phyloP scores from a whole-genome alignment of 2,888 invertebrate species.

The Drosophila fungiperda region DNA sequence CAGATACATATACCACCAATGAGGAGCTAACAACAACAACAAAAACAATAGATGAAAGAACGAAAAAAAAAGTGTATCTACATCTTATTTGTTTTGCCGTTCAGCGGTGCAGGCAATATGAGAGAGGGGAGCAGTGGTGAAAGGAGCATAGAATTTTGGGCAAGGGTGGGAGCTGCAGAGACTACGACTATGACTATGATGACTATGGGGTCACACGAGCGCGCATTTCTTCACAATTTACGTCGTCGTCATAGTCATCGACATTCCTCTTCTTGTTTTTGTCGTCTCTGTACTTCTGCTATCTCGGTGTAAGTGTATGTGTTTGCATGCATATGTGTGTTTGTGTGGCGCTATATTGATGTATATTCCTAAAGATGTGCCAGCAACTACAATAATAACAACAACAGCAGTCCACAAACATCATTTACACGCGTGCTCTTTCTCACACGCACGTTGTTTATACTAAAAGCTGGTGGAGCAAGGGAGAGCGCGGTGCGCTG shows the following conservation, averaged over 20 bases:
- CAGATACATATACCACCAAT: slow-evolving; percentile 53
- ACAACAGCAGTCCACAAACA: slow-evolving; percentile 52
- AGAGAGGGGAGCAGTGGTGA: neutral
- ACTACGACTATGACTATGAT: slow-evolving; percentile 21
- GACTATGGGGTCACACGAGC: slow-evolving; percentile 77
- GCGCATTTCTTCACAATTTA: slow-evolving; percentile 80
- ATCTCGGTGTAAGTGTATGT: slow-evolving; percentile 45
- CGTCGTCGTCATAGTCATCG: slow-evolving; percentile 61
- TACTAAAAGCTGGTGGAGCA: slow-evolving; percentile 33
- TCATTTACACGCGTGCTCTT: slow-evolving; percentile 81
- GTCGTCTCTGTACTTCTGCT: slow-evolving; percentile 45
- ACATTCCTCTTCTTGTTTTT: slow-evolving; percentile 31
- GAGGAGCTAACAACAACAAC: slow-evolving; percentile 42
- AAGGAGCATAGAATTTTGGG: slow-evolving; percentile 15
- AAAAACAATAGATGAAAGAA: slow-evolving; percentile 51
- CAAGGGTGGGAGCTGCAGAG: slow-evolving; percentile 41
- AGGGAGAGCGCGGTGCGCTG: slow-evolving; percentile 19
- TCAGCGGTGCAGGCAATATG: slow-evolving; percentile 26
- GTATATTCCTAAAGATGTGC: slow-evolving; percentile 72
- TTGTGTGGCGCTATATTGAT: slow-evolving; percentile 68
- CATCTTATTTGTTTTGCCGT: slow-evolving; percentile 78
- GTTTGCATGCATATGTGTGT: slow-evolving; percentile 37
- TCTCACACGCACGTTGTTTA: slow-evolving; percentile 67
- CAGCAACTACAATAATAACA: slow-evolving; percentile 46
- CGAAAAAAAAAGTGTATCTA: slow-evolving; percentile 81